Base-by-base conservation (phyloP, 2,113 vertebrate genomes). In the Cyanocitta stelleri region DNA sequence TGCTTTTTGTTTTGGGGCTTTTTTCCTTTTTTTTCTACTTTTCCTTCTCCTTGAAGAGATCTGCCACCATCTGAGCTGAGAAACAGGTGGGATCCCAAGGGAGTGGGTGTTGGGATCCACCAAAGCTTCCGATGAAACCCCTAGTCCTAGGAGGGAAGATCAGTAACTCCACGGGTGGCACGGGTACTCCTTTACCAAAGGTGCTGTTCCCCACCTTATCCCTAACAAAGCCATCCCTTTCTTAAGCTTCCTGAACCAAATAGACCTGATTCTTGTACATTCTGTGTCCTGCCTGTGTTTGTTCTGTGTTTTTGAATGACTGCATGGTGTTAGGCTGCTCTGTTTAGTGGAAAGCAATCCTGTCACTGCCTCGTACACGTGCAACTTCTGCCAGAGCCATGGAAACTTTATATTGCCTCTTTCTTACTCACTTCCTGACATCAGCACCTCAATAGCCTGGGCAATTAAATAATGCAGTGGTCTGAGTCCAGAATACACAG, bases 361-460 rank as follows among this genome's bases (percentile, higher is more conserved):
- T 91, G 49, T 54, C 23, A 6, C n/a, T 83, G 37, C 5, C 24
- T 16, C 3, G 4, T 64, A 9, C 43, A 18, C 0, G 0, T 30
- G 33, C 30, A 72, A 13, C 33, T 75, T 35, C 16, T 93, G 48
- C n/a, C 63, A 1, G 51, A 85, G 37, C 30, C 15, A 11, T 20
- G 24, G n/a, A 54, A 94, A 85, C 54, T 77, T 89, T n/a, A 9
- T n/a, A 2, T 9, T 67, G 27, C 10, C 7, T 84, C 22, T 68
- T 72, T 69, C 19, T 68, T 55, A 39, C 14, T 87, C 18, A 3
- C 29, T 71, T 56, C 24, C 55, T 55, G 33, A 69, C 4, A 13
- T 7, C 23, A 56, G 32, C 27, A 33, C 49, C 22, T 24, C 29
- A 39, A 7, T 49, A 73, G n/a, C n/a, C 8, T 46, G 14, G 29